Evolutionary conservation across 2,888 invertebrate genomes (phyloP).

Genomic region (Trimorus sp.): DNA sequence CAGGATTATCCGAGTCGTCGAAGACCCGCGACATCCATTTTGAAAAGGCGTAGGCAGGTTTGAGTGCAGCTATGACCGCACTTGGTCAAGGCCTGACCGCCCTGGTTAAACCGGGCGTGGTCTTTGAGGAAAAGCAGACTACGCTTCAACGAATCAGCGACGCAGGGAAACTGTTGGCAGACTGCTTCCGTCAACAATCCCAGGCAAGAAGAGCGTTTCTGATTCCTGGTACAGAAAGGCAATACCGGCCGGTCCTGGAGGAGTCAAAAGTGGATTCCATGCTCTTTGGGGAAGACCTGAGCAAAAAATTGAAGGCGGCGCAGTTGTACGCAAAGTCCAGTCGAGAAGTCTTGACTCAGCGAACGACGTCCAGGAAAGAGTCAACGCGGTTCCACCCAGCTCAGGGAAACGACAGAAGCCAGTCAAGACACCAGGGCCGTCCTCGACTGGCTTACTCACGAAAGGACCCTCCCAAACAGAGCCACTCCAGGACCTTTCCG

Average conservation of each 20-base stretch:
- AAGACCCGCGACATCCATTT: not conserved
- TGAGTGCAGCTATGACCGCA: conserved; percentile 19
- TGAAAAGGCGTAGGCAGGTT: conserved; percentile 18
- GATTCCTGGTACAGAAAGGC: conserved; percentile 28
- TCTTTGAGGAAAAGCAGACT: not conserved
- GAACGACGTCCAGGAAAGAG: conserved; percentile 1
- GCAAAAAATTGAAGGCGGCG: conserved; percentile 27
- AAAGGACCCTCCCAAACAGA: not conserved
- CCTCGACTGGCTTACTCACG: conserved; percentile 11
- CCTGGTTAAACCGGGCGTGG: conserved; percentile 14
- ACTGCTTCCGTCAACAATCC: conserved; percentile 11
- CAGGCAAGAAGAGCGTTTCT: conserved; percentile 33
- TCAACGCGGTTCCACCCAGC: not conserved
- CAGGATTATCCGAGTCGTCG: too few species aligned
- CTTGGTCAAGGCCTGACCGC: conserved; percentile 22
- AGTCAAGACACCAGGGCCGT: conserved; percentile 10
- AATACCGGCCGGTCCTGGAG: conserved; percentile 24
- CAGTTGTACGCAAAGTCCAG: not conserved
- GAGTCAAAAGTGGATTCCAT: conserved; percentile 15
- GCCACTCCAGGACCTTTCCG: not conserved
- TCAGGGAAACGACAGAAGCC: conserved; percentile 19
- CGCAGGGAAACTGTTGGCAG: conserved; percentile 25
- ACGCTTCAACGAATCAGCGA: conserved; percentile 17
- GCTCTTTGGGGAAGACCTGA: conserved; percentile 29
- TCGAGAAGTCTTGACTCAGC: too few species aligned